Conservation (phyloP, 2,113 vertebrate species). For the Hydropotes inermis region DNA sequence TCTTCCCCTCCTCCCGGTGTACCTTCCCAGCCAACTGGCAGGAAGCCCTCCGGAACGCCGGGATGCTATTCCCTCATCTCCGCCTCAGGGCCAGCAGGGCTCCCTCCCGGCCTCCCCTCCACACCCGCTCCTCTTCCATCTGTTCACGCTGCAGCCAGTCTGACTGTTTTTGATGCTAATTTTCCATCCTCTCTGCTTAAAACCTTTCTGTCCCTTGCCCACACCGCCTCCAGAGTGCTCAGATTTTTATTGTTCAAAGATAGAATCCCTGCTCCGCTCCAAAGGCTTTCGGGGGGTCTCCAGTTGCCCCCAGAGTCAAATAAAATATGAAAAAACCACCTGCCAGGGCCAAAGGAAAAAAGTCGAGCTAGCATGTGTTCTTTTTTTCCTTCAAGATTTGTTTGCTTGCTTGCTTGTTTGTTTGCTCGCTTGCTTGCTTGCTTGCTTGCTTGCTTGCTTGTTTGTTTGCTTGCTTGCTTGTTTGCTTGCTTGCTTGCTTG, state of each 20-base stretch:
- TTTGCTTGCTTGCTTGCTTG: neutral
- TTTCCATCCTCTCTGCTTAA: neutral
- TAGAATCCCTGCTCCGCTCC: neutral
- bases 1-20: rapidly evolving
- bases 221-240: neutral
- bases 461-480: neutral
- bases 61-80: neutral
- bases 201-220: neutral
- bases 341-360: neutral
- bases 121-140: too few species aligned
- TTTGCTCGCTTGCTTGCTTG: too few species aligned
- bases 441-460: too few species aligned
- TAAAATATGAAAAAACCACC: neutral
- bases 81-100: neutral
- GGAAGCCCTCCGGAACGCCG: neutral
- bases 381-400: neutral
- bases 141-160: neutral
- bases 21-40: neutral
- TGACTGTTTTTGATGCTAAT: neutral
- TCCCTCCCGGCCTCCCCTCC: neutral
- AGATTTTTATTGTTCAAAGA: neutral
- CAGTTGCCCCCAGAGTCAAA: neutral
- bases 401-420: neutral
- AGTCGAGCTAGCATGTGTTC: neutral
- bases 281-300: neutral